These are phyloP conservation scores for Pteromalus puparum DNA, from an alignment of 1,140 invertebrate species.

Conservation along the genomic window DNA sequence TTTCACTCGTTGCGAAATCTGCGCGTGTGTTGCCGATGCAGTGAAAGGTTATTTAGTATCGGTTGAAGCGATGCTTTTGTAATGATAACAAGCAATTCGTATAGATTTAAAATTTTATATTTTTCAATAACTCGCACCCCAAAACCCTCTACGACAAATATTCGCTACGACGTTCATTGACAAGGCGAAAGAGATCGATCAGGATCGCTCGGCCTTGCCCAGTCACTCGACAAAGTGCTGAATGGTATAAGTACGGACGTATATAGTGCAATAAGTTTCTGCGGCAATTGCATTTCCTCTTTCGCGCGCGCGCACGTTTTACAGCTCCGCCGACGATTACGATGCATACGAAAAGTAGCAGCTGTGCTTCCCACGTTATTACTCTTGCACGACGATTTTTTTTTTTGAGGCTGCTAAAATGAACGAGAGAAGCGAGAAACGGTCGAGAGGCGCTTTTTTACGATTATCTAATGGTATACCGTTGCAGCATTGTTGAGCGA, in stretches of 20 bases:
- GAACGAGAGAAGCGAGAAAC: neutral
- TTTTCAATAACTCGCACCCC: neutral
- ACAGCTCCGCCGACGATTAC: neutral
- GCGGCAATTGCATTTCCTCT: slow-evolving; percentile 17
- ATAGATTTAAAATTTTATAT: neutral
- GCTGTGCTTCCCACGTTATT: neutral
- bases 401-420: neutral
- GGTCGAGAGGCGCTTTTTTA: neutral
- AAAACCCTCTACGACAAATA: neutral
- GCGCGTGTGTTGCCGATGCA: neutral
- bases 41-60: neutral
- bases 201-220: slow-evolving; percentile 2
- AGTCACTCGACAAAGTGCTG: neutral
- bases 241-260: neutral
- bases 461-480: neutral
- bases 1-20: neutral
- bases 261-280: slow-evolving; percentile 1
- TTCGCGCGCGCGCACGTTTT: neutral
- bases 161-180: neutral
- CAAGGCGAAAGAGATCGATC: slow-evolving; percentile 35
- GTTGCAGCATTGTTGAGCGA: neutral
- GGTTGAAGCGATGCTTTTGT: neutral
- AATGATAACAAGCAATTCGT: too few relatives aligned
- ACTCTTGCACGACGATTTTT: neutral
- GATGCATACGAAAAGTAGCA: neutral